phyloP scores from a whole-genome alignment of 2,113 vertebrate species.

The Saccopteryx bilineata region DNA sequence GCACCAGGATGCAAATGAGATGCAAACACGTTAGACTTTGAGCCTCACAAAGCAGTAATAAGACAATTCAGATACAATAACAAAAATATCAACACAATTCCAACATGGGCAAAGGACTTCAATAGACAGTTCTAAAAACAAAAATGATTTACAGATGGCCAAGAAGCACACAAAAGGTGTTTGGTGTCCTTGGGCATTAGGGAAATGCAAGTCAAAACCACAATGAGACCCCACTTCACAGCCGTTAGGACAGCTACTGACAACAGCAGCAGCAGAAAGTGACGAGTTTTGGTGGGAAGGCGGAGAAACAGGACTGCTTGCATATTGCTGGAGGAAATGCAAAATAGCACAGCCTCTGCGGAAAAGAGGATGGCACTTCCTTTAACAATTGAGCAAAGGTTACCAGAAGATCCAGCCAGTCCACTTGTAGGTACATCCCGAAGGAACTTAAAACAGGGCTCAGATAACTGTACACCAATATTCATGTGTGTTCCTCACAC shows the following conservation, averaged over 20 bases:
- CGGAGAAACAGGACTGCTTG: background rate
- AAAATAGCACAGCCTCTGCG: background rate
- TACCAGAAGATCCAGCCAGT: background rate
- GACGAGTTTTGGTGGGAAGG: background rate
- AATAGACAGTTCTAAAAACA: slow-evolving; percentile 3
- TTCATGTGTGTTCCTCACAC: background rate
- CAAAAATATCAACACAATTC: background rate
- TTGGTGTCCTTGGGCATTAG: background rate
- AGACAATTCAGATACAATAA: background rate
- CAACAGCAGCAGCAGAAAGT: background rate
- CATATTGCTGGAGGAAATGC: background rate
- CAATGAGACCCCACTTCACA: background rate
- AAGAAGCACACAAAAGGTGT: background rate
- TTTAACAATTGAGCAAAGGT: background rate
- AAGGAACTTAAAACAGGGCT: background rate
- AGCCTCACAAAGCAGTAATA: background rate
- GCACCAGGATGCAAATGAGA: background rate
- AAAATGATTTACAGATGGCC: background rate
- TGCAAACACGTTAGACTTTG: background rate
- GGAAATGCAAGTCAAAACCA: slow-evolving; percentile 19
- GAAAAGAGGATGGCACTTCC: background rate
- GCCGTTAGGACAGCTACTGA: background rate
- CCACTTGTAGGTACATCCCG: background rate
- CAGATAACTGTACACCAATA: background rate
- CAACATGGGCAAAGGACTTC: background rate